Evolutionary conservation across 2,888 invertebrate species (phyloP), one percentile per base, ranked within the genome.

Genomic region (Carterocephalus palaemon): DNA sequence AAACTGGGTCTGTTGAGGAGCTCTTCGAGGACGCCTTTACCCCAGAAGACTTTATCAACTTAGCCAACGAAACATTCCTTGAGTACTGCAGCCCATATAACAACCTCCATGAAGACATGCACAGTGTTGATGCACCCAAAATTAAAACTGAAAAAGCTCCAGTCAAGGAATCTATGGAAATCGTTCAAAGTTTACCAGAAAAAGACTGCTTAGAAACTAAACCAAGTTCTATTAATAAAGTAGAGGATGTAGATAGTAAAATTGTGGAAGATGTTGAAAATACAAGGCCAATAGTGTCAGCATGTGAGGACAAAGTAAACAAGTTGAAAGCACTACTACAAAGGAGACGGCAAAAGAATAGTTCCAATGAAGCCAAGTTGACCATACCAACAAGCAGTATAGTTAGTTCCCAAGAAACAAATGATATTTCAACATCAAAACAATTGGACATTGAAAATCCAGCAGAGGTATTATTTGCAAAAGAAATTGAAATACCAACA

Each of bases 281-380:
- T 10, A 40, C 56, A 75, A 49, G 48, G n/a, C n/a, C n/a, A n/a
- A n/a, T 78, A 8, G 67, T 83, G 0, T 54, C 67, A 5, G 65
- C 76, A 0, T 84, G 85, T 36, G 83, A 84, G 49, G 81, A 81
- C 34, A 85, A 84, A 58, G 49, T 84, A 6, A 68, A 54, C n/a
- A 68, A 66, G 52, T 50, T 84, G 8, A 83, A 82, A 49, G 67
- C 71, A 0, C 53, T 83, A 9, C 54, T 82, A 3, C 61, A 68
- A 53, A 60, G 64, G 17, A 69, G 66, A 51, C 56, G 33, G 33
- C 37, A 19, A 46, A n/a, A 56, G 17, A 68, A 56, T 34, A 59
- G 54, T 38, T 45, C 37, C 19, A 52, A 53, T 22, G 8, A 17
- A 32, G 45, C n/a, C 0, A 46, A 40, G n/a, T 7, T 16, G 10